Conservation (phyloP, 2,888 invertebrate species). For the Polymixis flavicincta region DNA sequence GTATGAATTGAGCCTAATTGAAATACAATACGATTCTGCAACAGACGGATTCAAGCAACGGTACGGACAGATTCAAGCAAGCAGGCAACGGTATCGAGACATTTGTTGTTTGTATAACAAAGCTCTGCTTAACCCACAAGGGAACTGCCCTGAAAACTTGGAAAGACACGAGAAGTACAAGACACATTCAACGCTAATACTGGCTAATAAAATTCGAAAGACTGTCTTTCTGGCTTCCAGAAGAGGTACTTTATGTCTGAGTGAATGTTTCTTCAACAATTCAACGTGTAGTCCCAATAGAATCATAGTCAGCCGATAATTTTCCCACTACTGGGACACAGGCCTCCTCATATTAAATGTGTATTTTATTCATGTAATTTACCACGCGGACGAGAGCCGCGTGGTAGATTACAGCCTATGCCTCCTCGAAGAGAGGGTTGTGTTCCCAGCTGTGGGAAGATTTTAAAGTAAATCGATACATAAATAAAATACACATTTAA, state of each 20-base stretch:
- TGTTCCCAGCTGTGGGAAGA: too few species aligned
- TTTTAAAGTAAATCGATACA: too few species aligned
- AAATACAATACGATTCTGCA: constrained; percentile 39
- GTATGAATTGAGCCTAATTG: constrained; percentile 45
- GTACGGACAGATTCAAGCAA: constrained; percentile 17
- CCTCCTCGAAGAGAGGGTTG: too few species aligned
- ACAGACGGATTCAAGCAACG: constrained; percentile 12
- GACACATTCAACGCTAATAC: constrained; percentile 21
- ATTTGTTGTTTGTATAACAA: constrained; percentile 24
- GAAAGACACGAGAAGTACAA: constrained; percentile 17
- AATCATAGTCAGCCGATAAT: not conserved
- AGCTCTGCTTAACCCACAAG: constrained; percentile 23
- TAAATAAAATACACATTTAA: too few species aligned
- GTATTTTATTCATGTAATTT: too few species aligned
- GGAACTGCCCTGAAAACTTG: constrained; percentile 32
- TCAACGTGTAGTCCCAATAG: not conserved
- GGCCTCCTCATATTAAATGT: too few species aligned
- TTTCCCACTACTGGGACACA: not conserved
- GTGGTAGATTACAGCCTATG: too few species aligned
- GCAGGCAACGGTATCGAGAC: not conserved
- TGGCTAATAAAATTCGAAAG: constrained; percentile 23
- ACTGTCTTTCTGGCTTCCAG: constrained; percentile 12
- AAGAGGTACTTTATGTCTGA: constrained; percentile 7
- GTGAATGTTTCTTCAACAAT: constrained; percentile 7
- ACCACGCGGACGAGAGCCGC: too few species aligned